Base-by-base conservation (phyloP, 2,888 invertebrate genomes). In the Brachyptera risi region DNA sequence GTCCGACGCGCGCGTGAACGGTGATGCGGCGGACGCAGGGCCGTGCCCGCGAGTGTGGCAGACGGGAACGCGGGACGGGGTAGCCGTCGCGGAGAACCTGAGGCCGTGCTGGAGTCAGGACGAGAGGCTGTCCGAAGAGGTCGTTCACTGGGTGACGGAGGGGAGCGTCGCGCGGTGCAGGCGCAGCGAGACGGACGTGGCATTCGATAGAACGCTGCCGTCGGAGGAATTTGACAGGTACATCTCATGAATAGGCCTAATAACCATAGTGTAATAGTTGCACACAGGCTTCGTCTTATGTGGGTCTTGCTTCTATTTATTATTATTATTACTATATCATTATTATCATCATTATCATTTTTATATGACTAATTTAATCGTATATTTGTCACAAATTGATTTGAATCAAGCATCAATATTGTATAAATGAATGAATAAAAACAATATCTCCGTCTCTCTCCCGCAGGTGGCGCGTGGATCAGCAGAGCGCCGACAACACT, bases 381-480 rank as follows among this genome's bases (percentile, higher is more conserved):
- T n/a, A n/a, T n/a, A n/a, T n/a, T n/a, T n/a, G n/a, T n/a, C n/a
- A n/a, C n/a, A n/a, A n/a, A n/a, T n/a, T n/a, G n/a, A n/a, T n/a
- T n/a, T n/a, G n/a, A n/a, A n/a, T n/a, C n/a, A n/a, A n/a, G n/a
- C n/a, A n/a, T n/a, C n/a, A n/a, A n/a, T n/a, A n/a, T n/a, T n/a
- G n/a, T n/a, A n/a, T n/a, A n/a, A n/a, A n/a, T n/a, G n/a, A n/a
- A n/a, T n/a, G n/a, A n/a, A n/a, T n/a, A n/a, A n/a, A n/a, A n/a
- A n/a, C n/a, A n/a, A n/a, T n/a, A n/a, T n/a, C n/a, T n/a, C n/a
- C n/a, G n/a, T n/a, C n/a, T n/a, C n/a, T n/a, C n/a, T n/a, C n/a
- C n/a, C 78, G 61, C 75, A 85, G 85, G 57, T 73, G 79, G 69
- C 73, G 76, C 56, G 73, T 76, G 7, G 78, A 75, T 58, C 71